These are phyloP conservation scores for Eurypyga helias DNA, from an alignment of 2,113 vertebrate genomes.

Conservation along the genomic window DNA sequence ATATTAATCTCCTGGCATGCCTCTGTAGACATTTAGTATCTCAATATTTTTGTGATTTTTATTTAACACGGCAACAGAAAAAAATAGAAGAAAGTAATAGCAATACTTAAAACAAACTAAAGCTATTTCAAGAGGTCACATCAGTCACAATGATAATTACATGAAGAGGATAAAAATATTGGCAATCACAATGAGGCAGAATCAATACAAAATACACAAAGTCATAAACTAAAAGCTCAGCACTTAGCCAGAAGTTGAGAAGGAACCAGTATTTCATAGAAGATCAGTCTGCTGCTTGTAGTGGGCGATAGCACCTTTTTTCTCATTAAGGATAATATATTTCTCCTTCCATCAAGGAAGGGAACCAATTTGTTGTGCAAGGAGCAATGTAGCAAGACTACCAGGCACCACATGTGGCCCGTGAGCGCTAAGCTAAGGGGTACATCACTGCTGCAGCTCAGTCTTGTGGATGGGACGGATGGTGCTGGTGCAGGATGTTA, in stretches of 20 bases:
- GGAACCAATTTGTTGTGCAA: background rate
- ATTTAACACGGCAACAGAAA: background rate
- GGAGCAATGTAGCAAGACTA: background rate
- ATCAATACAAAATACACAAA: slow-evolving; percentile 17
- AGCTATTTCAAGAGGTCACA: background rate
- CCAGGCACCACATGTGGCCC: background rate
- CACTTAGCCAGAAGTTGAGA: background rate
- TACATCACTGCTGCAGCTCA: background rate
- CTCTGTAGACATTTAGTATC: background rate
- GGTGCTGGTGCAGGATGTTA: background rate
- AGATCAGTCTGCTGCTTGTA: background rate
- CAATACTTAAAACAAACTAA: background rate
- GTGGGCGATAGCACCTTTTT: background rate
- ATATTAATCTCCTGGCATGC: background rate
- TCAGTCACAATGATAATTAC: background rate
- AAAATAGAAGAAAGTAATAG: background rate
- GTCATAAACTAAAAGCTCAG: background rate
- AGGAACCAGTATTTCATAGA: background rate
- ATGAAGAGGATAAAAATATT: background rate
- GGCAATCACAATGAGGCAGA: background rate
- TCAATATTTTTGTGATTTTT: background rate
- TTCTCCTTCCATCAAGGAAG: background rate
- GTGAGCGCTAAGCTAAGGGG: too few relatives aligned
- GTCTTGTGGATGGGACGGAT: background rate
- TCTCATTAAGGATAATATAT: background rate